A percentile compares a stretch with the other conserved stretches of the same genome.
phyloP scores from a whole-genome alignment of 2,113 vertebrate species.

The Zosterops pallidus region DNA sequence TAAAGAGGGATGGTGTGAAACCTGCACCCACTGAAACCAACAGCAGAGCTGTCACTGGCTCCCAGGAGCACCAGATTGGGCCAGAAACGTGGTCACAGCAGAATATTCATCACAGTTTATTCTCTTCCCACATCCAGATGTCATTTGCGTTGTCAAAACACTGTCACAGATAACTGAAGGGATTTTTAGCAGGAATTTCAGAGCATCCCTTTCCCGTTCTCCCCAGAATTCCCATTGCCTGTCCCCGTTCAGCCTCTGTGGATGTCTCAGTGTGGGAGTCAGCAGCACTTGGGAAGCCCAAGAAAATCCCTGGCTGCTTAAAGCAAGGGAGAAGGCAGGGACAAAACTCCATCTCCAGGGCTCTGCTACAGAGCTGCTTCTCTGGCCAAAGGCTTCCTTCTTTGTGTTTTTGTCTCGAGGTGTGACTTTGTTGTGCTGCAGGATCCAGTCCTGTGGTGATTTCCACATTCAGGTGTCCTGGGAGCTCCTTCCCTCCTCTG shows the following conservation, averaged over 20 bases:
- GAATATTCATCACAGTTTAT: background rate
- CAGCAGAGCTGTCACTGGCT: background rate
- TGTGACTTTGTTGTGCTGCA: background rate
- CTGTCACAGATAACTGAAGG: background rate
- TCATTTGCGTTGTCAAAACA: background rate
- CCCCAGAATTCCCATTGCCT: background rate
- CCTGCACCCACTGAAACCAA: background rate
- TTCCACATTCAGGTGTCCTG: background rate
- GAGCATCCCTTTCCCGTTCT: background rate
- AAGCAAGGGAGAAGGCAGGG: background rate
- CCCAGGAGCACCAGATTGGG: background rate
- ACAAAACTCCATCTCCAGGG: background rate
- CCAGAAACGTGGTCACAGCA: background rate
- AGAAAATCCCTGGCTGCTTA: background rate
- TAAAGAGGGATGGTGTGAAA: background rate
- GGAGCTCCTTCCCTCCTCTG: background rate
- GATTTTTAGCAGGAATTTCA: background rate
- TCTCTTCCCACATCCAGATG: background rate
- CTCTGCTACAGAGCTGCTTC: background rate
- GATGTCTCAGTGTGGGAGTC: background rate
- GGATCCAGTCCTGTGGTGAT: background rate
- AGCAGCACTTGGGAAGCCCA: accelerated
- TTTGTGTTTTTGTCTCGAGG: background rate
- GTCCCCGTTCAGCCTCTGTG: background rate
- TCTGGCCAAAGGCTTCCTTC: background rate